Base-by-base conservation (phyloP, 2,888 invertebrate genomes). In the Scaptomyza tumidula region DNA sequence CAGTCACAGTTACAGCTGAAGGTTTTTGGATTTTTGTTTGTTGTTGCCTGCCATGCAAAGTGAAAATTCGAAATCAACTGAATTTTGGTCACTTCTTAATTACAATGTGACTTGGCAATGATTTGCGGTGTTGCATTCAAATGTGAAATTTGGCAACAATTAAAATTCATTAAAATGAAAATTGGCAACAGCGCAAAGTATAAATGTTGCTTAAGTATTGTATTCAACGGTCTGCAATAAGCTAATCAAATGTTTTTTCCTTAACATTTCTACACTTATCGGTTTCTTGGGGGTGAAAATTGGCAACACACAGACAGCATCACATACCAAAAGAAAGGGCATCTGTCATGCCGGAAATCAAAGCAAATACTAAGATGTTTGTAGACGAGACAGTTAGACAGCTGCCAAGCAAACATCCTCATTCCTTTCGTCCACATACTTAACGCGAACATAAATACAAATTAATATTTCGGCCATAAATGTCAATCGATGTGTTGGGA, bases 401-500 rank as follows among this genome's bases (percentile, higher is more conserved):
- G 55, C 60, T 68, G 58, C 39, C 16, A 13, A 14, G 14, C 39
- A 14, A 9, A 39, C 39, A 4, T 3, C 35, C 35, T n/a, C n/a
- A n/a, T n/a, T n/a, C n/a, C n/a, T n/a, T n/a, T n/a, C n/a, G n/a
- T n/a, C 6, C 33, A 10, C 33, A 33, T 37, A 64, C 54, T 56
- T 59, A 71, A 71, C 75, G 46, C 46, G 39, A 70, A 37, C 60
- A 71, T 75, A 75, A 75, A 75, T 49, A 71, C 72, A 75, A 75
- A 75, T 75, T 75, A 71, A 75, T 75, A 75, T 75, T 63, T 75
- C 66, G 75, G 33, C 43, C 74, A 74, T 74, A 71, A 74, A 74
- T 74, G 75, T 67, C 74, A 74, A 74, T 75, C 66, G 58, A 66
- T 60, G 62, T 39, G 39, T 39, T 27, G 54, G 44, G 56, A 29